Conservation (phyloP, 2,797 vertebrate genomes). For the Chromobotia macracanthus region DNA sequence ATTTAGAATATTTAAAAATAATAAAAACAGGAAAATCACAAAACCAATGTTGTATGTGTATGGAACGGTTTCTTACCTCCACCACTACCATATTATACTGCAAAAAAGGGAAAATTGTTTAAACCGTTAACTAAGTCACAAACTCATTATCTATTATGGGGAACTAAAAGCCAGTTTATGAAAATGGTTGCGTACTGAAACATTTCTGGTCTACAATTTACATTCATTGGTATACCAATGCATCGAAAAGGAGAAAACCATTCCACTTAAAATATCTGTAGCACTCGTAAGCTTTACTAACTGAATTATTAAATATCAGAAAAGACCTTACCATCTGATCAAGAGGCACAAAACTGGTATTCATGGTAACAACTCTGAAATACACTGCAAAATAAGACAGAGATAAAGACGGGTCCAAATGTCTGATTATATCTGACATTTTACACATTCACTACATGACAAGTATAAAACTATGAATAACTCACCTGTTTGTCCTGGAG, state of each 20-base stretch:
- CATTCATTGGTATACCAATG: too few species aligned
- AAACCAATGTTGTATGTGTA: background rate
- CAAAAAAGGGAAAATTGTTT: conserved; percentile 19
- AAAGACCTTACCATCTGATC: background rate
- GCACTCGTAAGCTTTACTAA: background rate
- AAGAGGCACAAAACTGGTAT: background rate
- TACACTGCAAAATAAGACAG: background rate
- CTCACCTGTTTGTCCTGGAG: conserved; percentile 81
- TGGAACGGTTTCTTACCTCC: conserved; percentile 57
- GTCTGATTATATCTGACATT: too few species aligned
- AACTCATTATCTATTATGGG: too few species aligned
- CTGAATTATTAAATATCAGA: too few species aligned
- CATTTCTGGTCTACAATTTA: background rate
- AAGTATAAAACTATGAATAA: background rate
- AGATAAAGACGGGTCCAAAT: too few species aligned
- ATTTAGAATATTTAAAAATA: background rate
- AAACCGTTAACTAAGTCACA: too few species aligned
- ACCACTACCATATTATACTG: conserved; percentile 66
- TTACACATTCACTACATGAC: too few species aligned
- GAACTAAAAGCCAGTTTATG: too few species aligned
- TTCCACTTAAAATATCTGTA: too few species aligned
- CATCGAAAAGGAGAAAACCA: too few species aligned
- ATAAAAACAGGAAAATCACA: too few species aligned
- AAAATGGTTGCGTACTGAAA: too few species aligned
- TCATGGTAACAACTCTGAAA: background rate